Percentiles rank a stretch among this genome's conserved stretches.
Conservation (phyloP, 2,113 vertebrate genomes). For the cat (Felis catus) region DNA sequence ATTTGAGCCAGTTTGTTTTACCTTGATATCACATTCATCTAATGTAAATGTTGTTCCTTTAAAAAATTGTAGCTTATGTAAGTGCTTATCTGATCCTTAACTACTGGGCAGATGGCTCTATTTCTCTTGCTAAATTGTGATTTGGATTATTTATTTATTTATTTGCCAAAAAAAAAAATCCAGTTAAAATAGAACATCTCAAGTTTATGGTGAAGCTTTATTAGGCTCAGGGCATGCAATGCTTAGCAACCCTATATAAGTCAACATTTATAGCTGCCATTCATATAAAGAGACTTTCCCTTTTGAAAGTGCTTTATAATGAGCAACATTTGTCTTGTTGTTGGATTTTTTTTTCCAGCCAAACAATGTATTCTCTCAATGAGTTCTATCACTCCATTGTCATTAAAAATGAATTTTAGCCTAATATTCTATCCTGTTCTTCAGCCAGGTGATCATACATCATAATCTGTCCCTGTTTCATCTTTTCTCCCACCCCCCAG, state of each 20-base stretch:
- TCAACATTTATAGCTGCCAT: background rate
- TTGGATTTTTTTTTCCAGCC: background rate
- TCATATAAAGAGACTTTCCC: background rate
- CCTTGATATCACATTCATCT: background rate
- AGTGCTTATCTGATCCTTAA: constrained; percentile 30
- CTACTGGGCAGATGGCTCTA: background rate
- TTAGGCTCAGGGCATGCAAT: background rate
- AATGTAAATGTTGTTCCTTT: constrained; percentile 31
- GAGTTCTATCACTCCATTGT: background rate
- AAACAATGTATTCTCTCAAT: constrained; percentile 18
- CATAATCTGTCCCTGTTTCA: background rate
- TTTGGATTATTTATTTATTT: background rate
- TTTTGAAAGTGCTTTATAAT: constrained; percentile 31
- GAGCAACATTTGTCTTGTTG: constrained; percentile 4
- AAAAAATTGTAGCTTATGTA: constrained; percentile 23
- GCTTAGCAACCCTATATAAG: background rate
- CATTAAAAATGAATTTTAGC: background rate
- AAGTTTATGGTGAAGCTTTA: constrained; percentile 23
- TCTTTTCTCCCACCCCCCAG: background rate
- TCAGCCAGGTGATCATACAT: background rate
- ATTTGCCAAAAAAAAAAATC: background rate
- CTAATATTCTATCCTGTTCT: background rate
- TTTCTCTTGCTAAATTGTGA: constrained; percentile 24
- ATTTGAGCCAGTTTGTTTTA: constrained; percentile 26
- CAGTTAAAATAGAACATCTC: constrained; percentile 12